phyloP scores from a whole-genome alignment of 2,113 vertebrate genomes.

The Plectropomus leopardus region DNA sequence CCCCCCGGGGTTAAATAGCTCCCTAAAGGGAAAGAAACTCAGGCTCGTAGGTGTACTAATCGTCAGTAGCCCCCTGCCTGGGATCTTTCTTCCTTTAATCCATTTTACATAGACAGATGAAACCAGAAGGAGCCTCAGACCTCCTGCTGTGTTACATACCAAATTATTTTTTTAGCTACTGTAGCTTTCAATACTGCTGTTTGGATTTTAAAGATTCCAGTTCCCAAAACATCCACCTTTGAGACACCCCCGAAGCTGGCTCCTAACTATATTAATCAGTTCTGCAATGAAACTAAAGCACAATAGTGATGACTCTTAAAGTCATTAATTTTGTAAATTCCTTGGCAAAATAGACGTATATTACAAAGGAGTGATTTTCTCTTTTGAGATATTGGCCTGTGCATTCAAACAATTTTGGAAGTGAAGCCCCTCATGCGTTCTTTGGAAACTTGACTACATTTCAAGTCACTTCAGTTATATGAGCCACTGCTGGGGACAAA shows the following conservation, averaged over 20 bases:
- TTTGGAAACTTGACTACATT: not conserved
- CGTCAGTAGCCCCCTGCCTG: not conserved
- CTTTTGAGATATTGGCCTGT: not conserved
- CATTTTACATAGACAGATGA: conserved; percentile 8
- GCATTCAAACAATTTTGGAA: not conserved
- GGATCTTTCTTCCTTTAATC: not conserved
- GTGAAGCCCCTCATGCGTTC: not conserved
- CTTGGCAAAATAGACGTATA: not conserved
- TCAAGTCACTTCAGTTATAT: not conserved
- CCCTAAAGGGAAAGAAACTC: not conserved
- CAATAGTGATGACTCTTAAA: conserved; percentile 17
- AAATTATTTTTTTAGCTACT: conserved; percentile 43
- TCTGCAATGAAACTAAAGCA: conserved; percentile 5
- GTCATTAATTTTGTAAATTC: conserved; percentile 18
- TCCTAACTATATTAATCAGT: conserved; percentile 1
- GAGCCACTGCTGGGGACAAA: not conserved
- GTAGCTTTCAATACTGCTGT: conserved; percentile 24
- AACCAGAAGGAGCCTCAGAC: not conserved
- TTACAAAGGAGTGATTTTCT: not conserved
- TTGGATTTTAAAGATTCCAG: conserved; percentile 6
- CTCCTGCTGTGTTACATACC: conserved; percentile 15
- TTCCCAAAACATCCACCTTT: conserved; percentile 3
- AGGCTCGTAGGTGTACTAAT: not conserved
- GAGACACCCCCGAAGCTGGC: not conserved
- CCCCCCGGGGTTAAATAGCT: conserved; percentile 10